phyloP scores from a whole-genome alignment of 2,888 invertebrate species.

The Hirtodrosophila cameraria region DNA sequence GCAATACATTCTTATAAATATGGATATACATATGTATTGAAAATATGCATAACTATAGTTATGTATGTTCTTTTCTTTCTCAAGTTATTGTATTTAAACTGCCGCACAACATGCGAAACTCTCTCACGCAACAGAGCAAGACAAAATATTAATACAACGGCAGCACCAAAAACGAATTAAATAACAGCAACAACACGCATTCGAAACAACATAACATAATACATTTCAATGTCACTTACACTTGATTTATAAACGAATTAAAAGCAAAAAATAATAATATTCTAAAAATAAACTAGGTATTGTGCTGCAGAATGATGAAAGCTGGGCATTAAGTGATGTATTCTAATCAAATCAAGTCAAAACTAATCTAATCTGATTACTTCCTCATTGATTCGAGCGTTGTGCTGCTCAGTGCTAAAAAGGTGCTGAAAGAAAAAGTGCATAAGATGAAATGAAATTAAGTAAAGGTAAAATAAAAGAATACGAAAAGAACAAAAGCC shows the following conservation, averaged over 20 bases:
- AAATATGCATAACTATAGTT: neutral
- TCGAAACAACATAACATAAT: slow-evolving; percentile 43
- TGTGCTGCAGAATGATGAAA: slow-evolving; percentile 6
- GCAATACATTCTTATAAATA: no score
- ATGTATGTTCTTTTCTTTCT: slow-evolving; percentile 11
- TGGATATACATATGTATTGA: slow-evolving; percentile 5
- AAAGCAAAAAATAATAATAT: slow-evolving; percentile 6
- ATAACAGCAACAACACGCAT: slow-evolving; percentile 17
- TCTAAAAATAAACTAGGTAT: neutral
- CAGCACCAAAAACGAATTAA: slow-evolving; percentile 20
- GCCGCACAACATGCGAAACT: slow-evolving; percentile 68
- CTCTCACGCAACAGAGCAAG: slow-evolving; percentile 76
- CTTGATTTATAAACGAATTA: slow-evolving; percentile 68
- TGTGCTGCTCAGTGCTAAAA: slow-evolving; percentile 31
- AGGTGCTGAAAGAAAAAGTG: slow-evolving; percentile 57
- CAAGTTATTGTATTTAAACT: slow-evolving; percentile 31
- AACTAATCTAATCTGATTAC: slow-evolving; percentile 66
- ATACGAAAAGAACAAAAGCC: slow-evolving; percentile 39
- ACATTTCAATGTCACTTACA: slow-evolving; percentile 80
- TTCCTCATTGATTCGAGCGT: slow-evolving; percentile 68
- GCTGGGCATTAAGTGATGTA: slow-evolving; percentile 19
- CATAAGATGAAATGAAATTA: slow-evolving; percentile 26
- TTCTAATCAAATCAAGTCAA: slow-evolving; percentile 30
- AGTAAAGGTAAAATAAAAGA: slow-evolving; percentile 14
- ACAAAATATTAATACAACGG: no score